Evolutionary conservation across 53 echinoderm and acorn worm genomes (phyloP).

Genomic region (Echinometra lucunter): DNA sequence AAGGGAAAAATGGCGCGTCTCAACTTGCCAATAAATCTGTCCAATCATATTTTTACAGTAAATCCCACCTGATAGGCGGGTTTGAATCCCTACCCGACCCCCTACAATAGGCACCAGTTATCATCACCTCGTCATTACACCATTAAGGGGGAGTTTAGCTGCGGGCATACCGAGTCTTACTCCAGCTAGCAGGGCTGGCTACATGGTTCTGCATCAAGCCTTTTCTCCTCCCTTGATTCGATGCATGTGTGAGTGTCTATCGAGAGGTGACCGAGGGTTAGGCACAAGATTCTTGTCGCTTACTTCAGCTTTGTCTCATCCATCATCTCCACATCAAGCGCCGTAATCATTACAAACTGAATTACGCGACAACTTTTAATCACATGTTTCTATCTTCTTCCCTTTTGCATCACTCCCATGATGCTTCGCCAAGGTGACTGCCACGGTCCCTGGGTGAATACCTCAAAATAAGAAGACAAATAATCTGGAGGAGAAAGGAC

Average conservation of each 20-base stretch:
- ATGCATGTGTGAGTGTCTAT: constrained; percentile 61
- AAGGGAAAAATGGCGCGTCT: constrained; percentile 18
- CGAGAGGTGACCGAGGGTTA: constrained; percentile 68
- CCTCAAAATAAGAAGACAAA: constrained; percentile 52
- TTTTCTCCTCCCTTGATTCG: constrained; percentile 34
- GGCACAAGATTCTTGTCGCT: constrained; percentile 40
- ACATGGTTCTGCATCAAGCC: constrained; percentile 3
- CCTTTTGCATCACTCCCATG: constrained; percentile 59
- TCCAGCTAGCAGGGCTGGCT: constrained; percentile 16
- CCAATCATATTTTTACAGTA: constrained; percentile 72
- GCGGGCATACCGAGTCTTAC: constrained; percentile 9
- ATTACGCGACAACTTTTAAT: constrained; percentile 71
- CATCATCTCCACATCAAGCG: constrained; percentile 61
- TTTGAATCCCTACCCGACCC: constrained; percentile 51
- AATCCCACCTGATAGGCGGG: constrained; percentile 64
- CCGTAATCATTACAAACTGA: constrained; percentile 65
- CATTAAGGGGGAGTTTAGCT: constrained; percentile 64
- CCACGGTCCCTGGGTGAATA: constrained; percentile 55
- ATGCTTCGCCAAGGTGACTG: constrained; percentile 65
- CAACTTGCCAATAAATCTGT: constrained; percentile 54
- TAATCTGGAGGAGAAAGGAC: constrained; percentile 40
- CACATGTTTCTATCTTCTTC: constrained; percentile 63
- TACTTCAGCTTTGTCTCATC: constrained; percentile 55
- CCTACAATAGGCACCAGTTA: constrained; percentile 64
- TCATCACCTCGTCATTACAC: constrained; percentile 72